phyloP scores from a whole-genome alignment of 2,797 vertebrate species.

The Percopsis omiscomaycus region DNA sequence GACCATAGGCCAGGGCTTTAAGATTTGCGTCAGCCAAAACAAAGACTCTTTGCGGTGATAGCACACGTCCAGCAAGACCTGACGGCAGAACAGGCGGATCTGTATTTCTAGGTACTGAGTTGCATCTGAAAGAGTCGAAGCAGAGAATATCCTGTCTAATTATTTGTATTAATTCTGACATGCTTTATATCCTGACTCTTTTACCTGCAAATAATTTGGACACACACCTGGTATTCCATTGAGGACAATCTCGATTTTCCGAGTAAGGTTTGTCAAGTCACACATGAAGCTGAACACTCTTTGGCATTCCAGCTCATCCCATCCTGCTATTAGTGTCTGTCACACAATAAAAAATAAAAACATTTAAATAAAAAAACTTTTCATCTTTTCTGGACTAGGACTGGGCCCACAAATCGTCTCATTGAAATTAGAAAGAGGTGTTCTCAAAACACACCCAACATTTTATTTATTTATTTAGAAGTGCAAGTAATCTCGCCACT shows the following conservation, averaged over 20 bases:
- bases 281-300: conserved; percentile 87
- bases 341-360: conserved; percentile 12
- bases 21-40: conserved; percentile 86
- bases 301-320: conserved; percentile 89
- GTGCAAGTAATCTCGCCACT: no score
- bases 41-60: conserved; percentile 69
- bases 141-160: neutral
- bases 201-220: neutral
- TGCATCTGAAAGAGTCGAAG: conserved; percentile 66
- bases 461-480: no score
- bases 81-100: conserved; percentile 83
- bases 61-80: conserved; percentile 84
- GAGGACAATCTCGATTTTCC: conserved; percentile 78
- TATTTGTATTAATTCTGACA: neutral
- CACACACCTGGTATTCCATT: conserved; percentile 80
- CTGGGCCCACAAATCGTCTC: neutral
- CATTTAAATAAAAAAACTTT: neutral
- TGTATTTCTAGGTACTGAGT: conserved; percentile 79
- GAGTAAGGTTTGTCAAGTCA: conserved; percentile 78
- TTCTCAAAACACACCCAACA: neutral
- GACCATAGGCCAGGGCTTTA: conserved; percentile 90
- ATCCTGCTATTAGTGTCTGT: conserved; percentile 89
- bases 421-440: neutral
- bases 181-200: neutral
- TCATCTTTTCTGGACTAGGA: neutral